Base-by-base conservation (phyloP, 1,140 invertebrate species). In the Danaus melanippus region DNA sequence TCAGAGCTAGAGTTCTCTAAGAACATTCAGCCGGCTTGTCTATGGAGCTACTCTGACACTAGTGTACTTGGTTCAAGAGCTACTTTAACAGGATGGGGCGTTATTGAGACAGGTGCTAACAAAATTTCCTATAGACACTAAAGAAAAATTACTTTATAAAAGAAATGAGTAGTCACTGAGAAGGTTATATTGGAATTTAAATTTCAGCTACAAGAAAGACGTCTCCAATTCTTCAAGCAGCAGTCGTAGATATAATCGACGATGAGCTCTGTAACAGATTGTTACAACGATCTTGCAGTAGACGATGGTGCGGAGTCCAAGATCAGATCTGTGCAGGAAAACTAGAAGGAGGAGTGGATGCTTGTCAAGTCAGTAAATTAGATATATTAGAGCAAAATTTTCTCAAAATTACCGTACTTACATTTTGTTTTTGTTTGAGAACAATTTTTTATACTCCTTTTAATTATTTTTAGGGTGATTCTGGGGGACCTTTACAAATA, bases 381-480 rank as follows among this genome's bases (percentile, higher is more conserved):
- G n/a, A 39, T 43, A 6, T 45, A 32, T 10, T 15, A 12, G n/a
- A 7, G 10, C 3, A 9, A 41, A 0, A 11, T 10, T 60, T n/a
- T 15, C 12, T 17, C 11, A 15, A 10, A 47, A 47, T 41, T 43
- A 53, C 10, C 45, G 4, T 39, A 12, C 1, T 32, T 21, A 45
- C n/a, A 15, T 15, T 12, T 60, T 48, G 1, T 32, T 12, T 48
- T 43, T 54, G 45, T 32, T 32, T 32, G 21, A 32, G 21, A 32
- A 32, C 6, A 4, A 32, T 32, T 3, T 32, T 32, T 32, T 8
- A 32, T 32, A 32, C 21, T 1, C 2, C 21, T 32, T 7, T 1
- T 3, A 32, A 32, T 32, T 46, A 12, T 32, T 66, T 76, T 76
- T 89, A 92, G 86, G 92, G 92, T 53, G 93, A 94, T 69, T 93